Conservation (phyloP, 2,888 invertebrate genomes). For the Vesta saturnalis region DNA sequence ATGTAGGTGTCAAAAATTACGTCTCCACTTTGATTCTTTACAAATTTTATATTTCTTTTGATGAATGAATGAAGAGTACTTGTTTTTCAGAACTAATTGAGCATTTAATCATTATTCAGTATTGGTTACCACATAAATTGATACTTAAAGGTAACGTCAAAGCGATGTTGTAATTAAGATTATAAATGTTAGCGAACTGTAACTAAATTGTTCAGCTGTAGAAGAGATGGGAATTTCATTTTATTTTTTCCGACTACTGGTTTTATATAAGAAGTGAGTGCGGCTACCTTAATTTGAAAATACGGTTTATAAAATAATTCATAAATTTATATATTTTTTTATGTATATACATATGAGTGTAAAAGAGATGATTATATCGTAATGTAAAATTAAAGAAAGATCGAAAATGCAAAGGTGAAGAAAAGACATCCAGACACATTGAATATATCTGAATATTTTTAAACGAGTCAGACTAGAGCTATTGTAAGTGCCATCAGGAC, state of each 20-base stretch:
- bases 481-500: conserved; percentile 37
- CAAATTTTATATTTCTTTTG: no score
- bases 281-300: conserved; percentile 62
- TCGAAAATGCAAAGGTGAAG: conserved; percentile 24
- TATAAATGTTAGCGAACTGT: conserved; percentile 22
- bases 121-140: no score
- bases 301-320: conserved; percentile 57
- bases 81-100: no score
- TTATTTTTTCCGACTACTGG: conserved; percentile 61
- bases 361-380: no score
- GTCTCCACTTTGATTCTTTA: not conserved
- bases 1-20: not conserved
- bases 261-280: conserved; percentile 61
- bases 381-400: conserved; percentile 23
- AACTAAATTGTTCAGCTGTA: conserved; percentile 36
- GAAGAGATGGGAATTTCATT: conserved; percentile 39
- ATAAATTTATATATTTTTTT: conserved; percentile 45
- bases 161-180: not conserved
- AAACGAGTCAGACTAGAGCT: conserved; percentile 34
- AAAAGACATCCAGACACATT: conserved; percentile 29
- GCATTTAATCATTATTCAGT: no score
- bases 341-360: no score
- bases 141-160: no score
- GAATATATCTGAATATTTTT: conserved; percentile 39
- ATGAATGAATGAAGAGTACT: no score